These are phyloP conservation scores for Gobiocypris rarus DNA, from an alignment of 2,113 vertebrate genomes.

Conservation along the genomic window DNA sequence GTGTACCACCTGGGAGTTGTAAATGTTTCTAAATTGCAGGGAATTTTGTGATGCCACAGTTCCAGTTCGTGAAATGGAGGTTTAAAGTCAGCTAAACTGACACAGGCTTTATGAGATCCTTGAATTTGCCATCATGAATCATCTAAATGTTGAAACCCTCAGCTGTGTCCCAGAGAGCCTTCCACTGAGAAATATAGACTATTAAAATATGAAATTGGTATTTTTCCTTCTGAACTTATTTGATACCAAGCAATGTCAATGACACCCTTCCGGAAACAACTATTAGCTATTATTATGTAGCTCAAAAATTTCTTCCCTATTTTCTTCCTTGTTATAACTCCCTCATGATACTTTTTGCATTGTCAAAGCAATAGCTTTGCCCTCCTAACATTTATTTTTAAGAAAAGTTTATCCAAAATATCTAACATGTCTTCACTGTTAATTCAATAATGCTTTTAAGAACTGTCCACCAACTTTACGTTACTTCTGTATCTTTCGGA, in stretches of 20 bases:
- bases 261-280: not conserved
- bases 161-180: not conserved
- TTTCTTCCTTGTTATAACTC: not conserved
- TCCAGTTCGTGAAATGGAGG: not conserved
- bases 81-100: not conserved
- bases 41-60: not conserved
- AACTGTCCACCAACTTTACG: not conserved
- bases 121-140: conserved; percentile 4
- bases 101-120: conserved; percentile 14
- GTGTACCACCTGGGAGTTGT: not conserved
- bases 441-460: not conserved
- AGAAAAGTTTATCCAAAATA: not conserved
- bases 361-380: not conserved
- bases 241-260: not conserved
- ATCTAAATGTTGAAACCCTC: not conserved
- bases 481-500: not conserved
- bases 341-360: too few species aligned
- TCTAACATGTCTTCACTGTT: not conserved
- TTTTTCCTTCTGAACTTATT: not conserved
- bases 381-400: not conserved
- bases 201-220: not conserved
- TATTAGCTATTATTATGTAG: not conserved
- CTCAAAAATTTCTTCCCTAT: not conserved
- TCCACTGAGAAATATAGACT: not conserved
- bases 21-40: not conserved